Evolutionary conservation across 2,797 vertebrate species (phyloP).

Genomic region (Labeo calbasu): DNA sequence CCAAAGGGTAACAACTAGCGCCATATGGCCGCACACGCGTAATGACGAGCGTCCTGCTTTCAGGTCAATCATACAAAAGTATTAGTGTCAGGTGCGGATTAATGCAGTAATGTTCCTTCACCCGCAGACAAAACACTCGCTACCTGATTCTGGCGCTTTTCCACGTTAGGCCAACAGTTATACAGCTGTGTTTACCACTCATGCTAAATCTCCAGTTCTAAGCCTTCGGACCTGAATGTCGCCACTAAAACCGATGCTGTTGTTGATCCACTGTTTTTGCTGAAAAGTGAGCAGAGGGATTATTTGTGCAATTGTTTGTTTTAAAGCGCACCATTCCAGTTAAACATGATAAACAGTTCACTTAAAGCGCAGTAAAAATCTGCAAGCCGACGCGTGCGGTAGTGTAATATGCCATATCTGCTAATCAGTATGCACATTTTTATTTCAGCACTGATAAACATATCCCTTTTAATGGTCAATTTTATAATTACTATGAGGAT

Average conservation of each 20-base stretch:
- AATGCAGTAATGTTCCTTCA: slow-evolving; percentile 77
- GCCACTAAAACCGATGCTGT: neutral
- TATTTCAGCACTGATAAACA: slow-evolving; percentile 70
- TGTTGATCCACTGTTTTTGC: slow-evolving; percentile 54
- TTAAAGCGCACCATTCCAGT: slow-evolving; percentile 67
- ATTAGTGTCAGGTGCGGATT: slow-evolving; percentile 88
- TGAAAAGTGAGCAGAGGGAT: slow-evolving; percentile 68
- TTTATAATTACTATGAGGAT: slow-evolving; percentile 69
- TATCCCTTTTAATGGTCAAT: slow-evolving; percentile 69
- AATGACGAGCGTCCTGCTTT: slow-evolving; percentile 76
- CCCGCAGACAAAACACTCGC: slow-evolving; percentile 66
- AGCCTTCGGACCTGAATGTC: neutral
- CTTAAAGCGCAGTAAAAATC: slow-evolving; percentile 64
- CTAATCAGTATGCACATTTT: slow-evolving; percentile 73
- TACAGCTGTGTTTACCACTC: slow-evolving; percentile 34
- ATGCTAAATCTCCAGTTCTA: slow-evolving; percentile 23
- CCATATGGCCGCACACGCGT: slow-evolving; percentile 57
- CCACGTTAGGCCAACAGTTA: neutral
- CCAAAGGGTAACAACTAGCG: slow-evolving; percentile 78
- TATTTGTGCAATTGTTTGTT: slow-evolving; percentile 76
- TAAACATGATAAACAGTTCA: slow-evolving; percentile 76
- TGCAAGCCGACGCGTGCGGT: slow-evolving; percentile 39
- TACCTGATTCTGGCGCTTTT: slow-evolving; percentile 47
- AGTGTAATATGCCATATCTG: slow-evolving; percentile 59
- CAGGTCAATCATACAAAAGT: slow-evolving; percentile 85